phyloP scores from a whole-genome alignment of 2,113 vertebrate species.

The Mastomys natalensis region DNA sequence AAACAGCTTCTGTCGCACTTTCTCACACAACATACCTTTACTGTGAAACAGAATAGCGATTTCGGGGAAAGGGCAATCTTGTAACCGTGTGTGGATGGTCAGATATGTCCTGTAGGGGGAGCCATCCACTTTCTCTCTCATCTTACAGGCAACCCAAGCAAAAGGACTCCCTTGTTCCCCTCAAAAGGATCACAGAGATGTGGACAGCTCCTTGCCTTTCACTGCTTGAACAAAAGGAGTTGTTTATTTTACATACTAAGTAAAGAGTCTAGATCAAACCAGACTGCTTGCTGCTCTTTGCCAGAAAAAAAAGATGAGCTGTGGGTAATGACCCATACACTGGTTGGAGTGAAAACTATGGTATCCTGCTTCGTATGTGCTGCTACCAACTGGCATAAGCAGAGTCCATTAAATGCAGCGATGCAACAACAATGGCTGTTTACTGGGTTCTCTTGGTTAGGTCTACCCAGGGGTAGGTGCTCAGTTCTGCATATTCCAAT shows the following conservation, averaged over 20 bases:
- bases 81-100: not conserved
- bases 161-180: not conserved
- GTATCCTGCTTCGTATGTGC: not conserved
- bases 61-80: not conserved
- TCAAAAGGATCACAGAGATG: not conserved
- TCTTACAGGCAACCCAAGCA: not conserved
- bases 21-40: not conserved
- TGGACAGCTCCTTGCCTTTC: not conserved
- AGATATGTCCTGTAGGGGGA: constrained; percentile 71
- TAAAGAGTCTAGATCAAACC: not conserved
- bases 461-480: not conserved
- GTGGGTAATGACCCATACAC: not conserved
- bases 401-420: not conserved
- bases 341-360: not conserved
- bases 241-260: not conserved
- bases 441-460: not conserved
- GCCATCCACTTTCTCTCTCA: constrained; percentile 59
- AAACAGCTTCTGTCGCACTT: not conserved
- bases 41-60: not conserved
- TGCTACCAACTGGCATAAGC: not conserved
- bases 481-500: not conserved
- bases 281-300: not conserved
- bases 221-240: not conserved
- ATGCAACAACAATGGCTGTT: not conserved
- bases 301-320: not conserved